Conservation (phyloP, 1,140 invertebrate species). For the Trichonephila clavipes region DNA sequence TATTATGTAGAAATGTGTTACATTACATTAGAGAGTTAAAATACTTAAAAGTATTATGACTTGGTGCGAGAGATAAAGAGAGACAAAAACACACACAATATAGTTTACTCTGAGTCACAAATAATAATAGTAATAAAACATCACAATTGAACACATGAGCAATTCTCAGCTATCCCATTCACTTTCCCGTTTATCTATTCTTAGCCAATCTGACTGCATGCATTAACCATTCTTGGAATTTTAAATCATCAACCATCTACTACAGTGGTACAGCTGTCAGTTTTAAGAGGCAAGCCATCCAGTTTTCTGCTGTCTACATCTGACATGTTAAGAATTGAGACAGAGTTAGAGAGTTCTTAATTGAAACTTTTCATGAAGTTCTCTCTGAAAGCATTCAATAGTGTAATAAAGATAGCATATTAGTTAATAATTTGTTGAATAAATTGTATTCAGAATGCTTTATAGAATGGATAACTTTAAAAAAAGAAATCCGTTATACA, state of each 20-base stretch:
- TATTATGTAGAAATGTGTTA: slow-evolving; percentile 16
- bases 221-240: slow-evolving; percentile 1
- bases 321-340: not conserved
- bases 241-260: not conserved
- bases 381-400: no score
- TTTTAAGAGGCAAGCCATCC: not conserved
- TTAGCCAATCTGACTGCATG: not conserved
- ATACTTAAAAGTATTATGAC: slow-evolving; percentile 6
- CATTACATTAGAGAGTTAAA: slow-evolving; percentile 26
- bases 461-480: no score
- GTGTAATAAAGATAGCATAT: no score
- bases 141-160: slow-evolving; percentile 75
- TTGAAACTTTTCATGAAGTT: no score
- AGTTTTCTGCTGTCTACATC: not conserved
- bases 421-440: no score
- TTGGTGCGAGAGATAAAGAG: slow-evolving; percentile 33
- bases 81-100: slow-evolving; percentile 28
- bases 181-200: not conserved
- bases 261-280: not conserved
- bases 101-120: slow-evolving; percentile 12
- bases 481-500: no score
- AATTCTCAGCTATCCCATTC: slow-evolving; percentile 61
- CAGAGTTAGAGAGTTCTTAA: no score
- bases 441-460: no score
- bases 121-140: slow-evolving; percentile 54